phyloP scores from a whole-genome alignment of 2,113 vertebrate genomes.

The Gorsachius goisagi region DNA sequence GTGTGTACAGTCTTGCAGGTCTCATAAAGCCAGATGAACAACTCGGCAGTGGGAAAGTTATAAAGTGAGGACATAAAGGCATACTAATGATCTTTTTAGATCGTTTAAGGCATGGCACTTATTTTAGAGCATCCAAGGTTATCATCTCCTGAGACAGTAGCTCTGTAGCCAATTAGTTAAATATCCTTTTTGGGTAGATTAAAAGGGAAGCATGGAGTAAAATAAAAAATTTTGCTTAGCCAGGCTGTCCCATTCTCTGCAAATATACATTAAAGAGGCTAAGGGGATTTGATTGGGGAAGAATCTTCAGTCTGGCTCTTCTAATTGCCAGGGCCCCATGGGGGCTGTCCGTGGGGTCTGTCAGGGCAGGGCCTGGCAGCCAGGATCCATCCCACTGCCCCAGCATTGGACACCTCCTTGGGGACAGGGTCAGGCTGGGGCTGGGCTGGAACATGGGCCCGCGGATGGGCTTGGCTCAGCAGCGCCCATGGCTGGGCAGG shows the following conservation, averaged over 20 bases:
- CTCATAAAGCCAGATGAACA: background rate
- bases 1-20: background rate
- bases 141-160: background rate
- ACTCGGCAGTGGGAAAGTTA: background rate
- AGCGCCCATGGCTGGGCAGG: no score
- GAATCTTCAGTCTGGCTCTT: background rate
- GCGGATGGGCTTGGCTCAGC: rapidly evolving
- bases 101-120: background rate
- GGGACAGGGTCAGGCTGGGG: rapidly evolving
- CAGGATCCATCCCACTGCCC: background rate
- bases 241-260: background rate
- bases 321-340: background rate
- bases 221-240: background rate
- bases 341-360: background rate
- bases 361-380: background rate
- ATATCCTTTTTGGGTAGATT: background rate
- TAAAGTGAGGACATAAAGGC: background rate
- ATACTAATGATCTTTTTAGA: background rate
- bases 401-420: background rate
- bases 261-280: background rate
- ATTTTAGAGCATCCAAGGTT: background rate
- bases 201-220: background rate
- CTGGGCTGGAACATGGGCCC: background rate
- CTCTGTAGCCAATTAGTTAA: background rate
- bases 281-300: background rate